Percentiles rank a stretch among this genome's conserved stretches.
These are phyloP conservation scores for Notoglanidium macrostoma DNA, from an alignment of 2,797 vertebrate species.

Conservation along the genomic window DNA sequence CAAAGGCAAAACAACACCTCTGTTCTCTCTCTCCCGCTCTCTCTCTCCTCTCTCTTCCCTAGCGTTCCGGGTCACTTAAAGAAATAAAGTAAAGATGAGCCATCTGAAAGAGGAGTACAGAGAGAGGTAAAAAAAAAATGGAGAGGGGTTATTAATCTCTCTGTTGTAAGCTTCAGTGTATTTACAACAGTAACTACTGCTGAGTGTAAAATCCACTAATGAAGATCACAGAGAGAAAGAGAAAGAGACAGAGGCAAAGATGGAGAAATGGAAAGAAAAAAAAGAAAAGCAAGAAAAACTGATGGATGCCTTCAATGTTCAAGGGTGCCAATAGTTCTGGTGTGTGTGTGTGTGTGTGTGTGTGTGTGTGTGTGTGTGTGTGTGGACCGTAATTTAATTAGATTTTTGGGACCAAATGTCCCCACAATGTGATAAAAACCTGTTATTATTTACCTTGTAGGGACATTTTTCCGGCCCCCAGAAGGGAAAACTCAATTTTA, in stretches of 20 bases:
- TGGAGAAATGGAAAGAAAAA: slow-evolving; percentile 18
- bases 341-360: not conserved
- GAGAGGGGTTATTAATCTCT: not conserved
- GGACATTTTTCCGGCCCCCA: too few species aligned
- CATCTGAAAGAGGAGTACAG: not conserved
- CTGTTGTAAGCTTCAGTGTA: not conserved
- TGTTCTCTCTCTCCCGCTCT: not conserved
- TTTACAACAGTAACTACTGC: not conserved
- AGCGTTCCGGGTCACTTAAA: not conserved
- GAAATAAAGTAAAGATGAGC: not conserved
- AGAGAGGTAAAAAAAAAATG: not conserved
- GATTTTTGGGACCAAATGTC: too few species aligned
- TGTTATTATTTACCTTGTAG: too few species aligned
- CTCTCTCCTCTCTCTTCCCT: not conserved
- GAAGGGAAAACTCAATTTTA: too few species aligned
- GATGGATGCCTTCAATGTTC: not conserved
- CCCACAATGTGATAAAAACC: too few species aligned
- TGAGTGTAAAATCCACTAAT: not conserved
- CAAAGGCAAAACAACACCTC: not conserved
- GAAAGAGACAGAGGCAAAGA: not conserved
- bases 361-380: not conserved
- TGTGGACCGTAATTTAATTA: too few species aligned
- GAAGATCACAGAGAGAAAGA: not conserved
- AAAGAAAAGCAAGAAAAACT: not conserved
- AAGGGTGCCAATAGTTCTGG: not conserved